phyloP scores from a whole-genome alignment of 2,888 invertebrate genomes.

The Tryphoninae sp. region DNA sequence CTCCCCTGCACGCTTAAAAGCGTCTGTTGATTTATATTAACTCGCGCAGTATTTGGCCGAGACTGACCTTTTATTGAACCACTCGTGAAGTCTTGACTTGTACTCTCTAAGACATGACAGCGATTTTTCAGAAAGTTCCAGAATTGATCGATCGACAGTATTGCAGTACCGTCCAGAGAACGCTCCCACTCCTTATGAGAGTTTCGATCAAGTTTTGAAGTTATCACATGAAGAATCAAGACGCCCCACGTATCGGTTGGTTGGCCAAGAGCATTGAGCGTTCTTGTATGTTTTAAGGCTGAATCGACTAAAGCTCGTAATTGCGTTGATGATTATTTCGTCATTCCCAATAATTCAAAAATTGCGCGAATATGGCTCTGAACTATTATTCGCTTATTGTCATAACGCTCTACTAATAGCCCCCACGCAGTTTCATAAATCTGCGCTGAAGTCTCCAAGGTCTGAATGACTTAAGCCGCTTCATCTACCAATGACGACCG shows the following conservation, averaged over 20 bases:
- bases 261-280: constrained; percentile 27
- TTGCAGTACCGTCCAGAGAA: neutral
- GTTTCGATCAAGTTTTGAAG: constrained; percentile 38
- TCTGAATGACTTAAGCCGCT: constrained; percentile 18
- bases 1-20: constrained; percentile 1
- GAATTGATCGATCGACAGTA: neutral
- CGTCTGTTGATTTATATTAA: neutral
- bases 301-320: constrained; percentile 22
- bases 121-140: constrained; percentile 11
- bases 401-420: constrained; percentile 27
- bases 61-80: neutral
- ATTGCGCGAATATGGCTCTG: constrained; percentile 44
- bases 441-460: constrained; percentile 3
- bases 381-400: neutral
- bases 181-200: constrained; percentile 37
- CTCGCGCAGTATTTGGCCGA: neutral
- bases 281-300: constrained; percentile 30
- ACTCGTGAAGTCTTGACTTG: neutral
- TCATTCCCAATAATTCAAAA: constrained; percentile 26
- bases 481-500: constrained; percentile 12
- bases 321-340: constrained; percentile 20
- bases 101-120: constrained; percentile 7
- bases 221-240: constrained; percentile 32
- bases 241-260: constrained; percentile 37
- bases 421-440: constrained; percentile 34